Conservation (phyloP, 2,113 vertebrate species). For the Lonchura striata region DNA sequence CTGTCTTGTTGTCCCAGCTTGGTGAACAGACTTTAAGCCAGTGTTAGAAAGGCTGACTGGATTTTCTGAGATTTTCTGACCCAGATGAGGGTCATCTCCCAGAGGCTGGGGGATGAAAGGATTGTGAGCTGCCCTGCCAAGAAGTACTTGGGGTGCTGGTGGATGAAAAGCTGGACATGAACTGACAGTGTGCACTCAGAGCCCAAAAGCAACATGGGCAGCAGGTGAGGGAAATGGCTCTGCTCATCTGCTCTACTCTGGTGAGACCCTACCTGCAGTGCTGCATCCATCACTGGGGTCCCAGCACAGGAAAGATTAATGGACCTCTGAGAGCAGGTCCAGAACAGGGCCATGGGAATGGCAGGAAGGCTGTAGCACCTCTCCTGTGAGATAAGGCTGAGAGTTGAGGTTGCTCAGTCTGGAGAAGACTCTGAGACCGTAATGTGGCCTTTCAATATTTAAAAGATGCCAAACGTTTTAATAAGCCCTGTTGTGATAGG, state of each 20-base stretch:
- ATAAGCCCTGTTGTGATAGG: neutral
- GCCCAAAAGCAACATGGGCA: neutral
- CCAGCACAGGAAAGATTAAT: neutral
- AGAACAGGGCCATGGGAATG: neutral
- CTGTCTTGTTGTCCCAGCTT: neutral
- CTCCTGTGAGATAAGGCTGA: neutral
- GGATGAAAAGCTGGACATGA: neutral
- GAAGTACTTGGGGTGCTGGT: neutral
- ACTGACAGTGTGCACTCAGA: neutral
- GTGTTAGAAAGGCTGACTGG: neutral
- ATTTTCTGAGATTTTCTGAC: neutral
- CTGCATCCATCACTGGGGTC: neutral
- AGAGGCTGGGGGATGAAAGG: neutral
- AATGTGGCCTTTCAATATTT: neutral
- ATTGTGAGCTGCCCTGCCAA: neutral
- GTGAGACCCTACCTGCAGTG: neutral
- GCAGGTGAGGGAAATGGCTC: neutral
- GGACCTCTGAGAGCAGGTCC: accelerated
- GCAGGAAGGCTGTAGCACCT: neutral
- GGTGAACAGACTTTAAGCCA: neutral
- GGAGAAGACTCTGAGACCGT: neutral
- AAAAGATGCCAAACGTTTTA: neutral
- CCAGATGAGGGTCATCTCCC: neutral
- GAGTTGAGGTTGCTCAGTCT: neutral
- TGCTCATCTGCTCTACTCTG: neutral